Base-by-base conservation (phyloP, 2,113 vertebrate species). In the Dermatemys mawii region DNA sequence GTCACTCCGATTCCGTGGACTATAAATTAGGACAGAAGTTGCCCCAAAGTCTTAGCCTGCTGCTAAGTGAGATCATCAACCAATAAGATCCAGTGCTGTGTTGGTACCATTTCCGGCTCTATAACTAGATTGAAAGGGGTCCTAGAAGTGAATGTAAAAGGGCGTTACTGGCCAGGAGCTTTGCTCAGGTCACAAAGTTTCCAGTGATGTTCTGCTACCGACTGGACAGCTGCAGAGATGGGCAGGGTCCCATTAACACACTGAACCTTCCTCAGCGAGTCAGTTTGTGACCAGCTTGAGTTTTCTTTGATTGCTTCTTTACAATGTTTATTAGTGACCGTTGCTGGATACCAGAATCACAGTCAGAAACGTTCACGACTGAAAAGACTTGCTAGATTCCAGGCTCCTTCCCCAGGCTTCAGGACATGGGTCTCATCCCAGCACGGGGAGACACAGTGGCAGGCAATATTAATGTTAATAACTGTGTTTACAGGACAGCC, bases 401-500 rank as follows among this genome's bases (percentile, higher is more conserved):
- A 11, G 8, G 63, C 63, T 67, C 17, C 60, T 8, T n/a, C n/a
- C n/a, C 35, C 19, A 11, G 8, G 63, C 63, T 67, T 8, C 35
- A 21, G 63, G 14, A 63, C 60, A 1, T 35, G 60, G 29, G 19
- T 55, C 41, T 86, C 53, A 3, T 90, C 70, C n/a, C 90, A 29
- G 84, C 29, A 91, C 41, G 57, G 2, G 80, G 86, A 91, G 32
- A 6, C 86, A 86, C 27, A 70, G 11, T 22, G 60, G 24, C 73
- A 93, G 87, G 87, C 87, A 90, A 1, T 16, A 21, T 8, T 76
- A 35, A 81, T 32, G 57, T 9, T 9, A 48, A 6, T 88, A 88
- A 84, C 41, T 94, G 49, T 90, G 63, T 91, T 81, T 93, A 82
- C 90, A 98, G 97, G 97, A 38, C 94, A 78, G 90, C 92, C 98